Conservation (phyloP, 2,113 vertebrate genomes). For the Riparia riparia region DNA sequence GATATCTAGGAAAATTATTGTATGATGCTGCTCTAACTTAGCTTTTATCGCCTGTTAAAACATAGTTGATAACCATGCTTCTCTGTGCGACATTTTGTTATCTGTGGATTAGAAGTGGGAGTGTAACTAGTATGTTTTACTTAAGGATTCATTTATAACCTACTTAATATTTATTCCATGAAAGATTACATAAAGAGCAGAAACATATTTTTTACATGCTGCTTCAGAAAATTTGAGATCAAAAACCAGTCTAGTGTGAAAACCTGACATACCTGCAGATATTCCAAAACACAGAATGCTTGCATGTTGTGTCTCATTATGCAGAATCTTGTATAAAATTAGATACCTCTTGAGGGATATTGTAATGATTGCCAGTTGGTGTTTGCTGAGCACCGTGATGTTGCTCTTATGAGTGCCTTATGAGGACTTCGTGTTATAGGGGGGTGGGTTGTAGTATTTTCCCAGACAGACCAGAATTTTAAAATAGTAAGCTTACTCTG, state of each 20-base stretch:
- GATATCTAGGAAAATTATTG: not conserved
- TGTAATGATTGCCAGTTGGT: not conserved
- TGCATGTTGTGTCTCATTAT: not conserved
- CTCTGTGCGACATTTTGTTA: not conserved
- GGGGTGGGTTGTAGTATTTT: not conserved
- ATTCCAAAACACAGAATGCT: not conserved
- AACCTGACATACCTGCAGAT: not conserved
- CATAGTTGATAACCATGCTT: not conserved
- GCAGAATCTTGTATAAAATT: not conserved
- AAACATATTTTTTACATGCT: not conserved
- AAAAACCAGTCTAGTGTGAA: not conserved
- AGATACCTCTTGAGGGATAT: not conserved
- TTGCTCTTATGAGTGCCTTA: not conserved
- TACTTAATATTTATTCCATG: not conserved
- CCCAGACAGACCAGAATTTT: not conserved
- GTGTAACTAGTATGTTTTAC: not conserved
- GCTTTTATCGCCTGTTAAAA: not conserved
- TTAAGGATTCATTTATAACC: not conserved
- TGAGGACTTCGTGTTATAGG: not conserved
- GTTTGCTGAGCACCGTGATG: not conserved
- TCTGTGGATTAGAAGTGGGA: not conserved
- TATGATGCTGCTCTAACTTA: not conserved
- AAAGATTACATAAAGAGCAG: not conserved
- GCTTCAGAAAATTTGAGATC: not conserved
- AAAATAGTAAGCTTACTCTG: not conserved